A percentile compares a stretch with the other conserved stretches of the same genome.
Evolutionary conservation across 1,140 invertebrate species (phyloP).

Genomic region (Pinna nobilis): DNA sequence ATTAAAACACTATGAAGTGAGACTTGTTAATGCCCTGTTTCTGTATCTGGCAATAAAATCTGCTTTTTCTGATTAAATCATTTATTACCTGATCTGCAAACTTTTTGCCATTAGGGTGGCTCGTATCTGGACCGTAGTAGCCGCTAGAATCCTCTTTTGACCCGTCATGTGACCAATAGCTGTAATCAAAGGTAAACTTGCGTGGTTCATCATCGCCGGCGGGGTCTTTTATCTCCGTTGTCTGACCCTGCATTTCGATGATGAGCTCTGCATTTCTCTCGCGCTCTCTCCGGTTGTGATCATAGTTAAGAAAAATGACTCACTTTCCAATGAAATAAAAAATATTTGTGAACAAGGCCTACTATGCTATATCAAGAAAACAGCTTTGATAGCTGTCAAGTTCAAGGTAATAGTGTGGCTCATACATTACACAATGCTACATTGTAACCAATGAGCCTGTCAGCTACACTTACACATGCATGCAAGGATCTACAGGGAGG

Average conservation of each 20-base stretch:
- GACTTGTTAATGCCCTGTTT: no score
- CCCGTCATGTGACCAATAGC: slow-evolving; percentile 82
- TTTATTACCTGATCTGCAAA: slow-evolving; percentile 77
- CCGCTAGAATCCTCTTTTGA: slow-evolving; percentile 77
- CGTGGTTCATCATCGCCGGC: slow-evolving; percentile 71
- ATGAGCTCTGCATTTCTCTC: slow-evolving; percentile 77
- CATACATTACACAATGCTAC: no score
- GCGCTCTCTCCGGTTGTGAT: slow-evolving; percentile 78
- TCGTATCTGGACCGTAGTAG: slow-evolving; percentile 74
- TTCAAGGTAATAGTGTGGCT: no score
- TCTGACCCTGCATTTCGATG: slow-evolving; percentile 77
- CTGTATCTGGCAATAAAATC: no score
- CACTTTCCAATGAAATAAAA: not conserved
- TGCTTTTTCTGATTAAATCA: not conserved
- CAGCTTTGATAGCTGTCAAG: no score
- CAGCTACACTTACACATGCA: no score
- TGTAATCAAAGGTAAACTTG: slow-evolving; percentile 79
- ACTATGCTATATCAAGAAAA: no score
- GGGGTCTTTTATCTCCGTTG: slow-evolving; percentile 77
- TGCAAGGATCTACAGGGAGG: no score
- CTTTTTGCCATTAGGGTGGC: slow-evolving; percentile 74
- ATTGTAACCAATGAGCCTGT: no score
- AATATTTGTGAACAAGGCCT: no score
- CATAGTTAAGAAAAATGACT: slow-evolving; percentile 59
- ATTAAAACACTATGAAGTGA: no score